Evolutionary conservation across 1,140 invertebrate genomes (phyloP), one percentile per base, ranked within the genome.

Genomic region (Drosophila seguyi): DNA sequence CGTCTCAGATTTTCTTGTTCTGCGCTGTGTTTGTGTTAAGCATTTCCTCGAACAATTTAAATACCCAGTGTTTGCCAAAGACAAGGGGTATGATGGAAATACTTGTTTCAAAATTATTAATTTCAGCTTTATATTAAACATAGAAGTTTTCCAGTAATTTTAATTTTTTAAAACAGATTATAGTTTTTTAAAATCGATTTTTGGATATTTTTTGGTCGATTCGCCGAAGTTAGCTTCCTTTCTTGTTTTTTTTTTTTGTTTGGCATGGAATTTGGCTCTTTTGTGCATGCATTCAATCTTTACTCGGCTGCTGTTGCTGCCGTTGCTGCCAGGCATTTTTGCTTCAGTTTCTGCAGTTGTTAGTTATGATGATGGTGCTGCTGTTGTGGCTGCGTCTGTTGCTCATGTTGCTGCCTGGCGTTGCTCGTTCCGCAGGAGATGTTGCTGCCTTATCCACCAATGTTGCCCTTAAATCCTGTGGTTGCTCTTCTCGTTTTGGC

Each of bases 201-300:
- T 10, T 3, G 13, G 31, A 20, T 36, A 53, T 36, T 53, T 36
- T 8, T 2, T 10, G 18, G 50, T 53, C 18, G 31, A 53, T 4
- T 34, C 3, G 18, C 18, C 22, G 34, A 14, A 7, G 10, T 31
- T 2, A n/a, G 18, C 6, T 10, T 8, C 36, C 50, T 22, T 36
- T 53, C 14, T 36, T 53, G 16, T 68, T 77, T 39, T 58, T 74
- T 38, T 61, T 60, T 52, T 45, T 50, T 66, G 18, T 38, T 44
- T 14, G 18, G 62, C 25, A 29, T 42, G 63, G 76, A 71, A 83
- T 79, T 80, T 72, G 67, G 52, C 59, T 87, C 68, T 74, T 87
- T 80, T 80, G 72, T 87, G 65, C 59, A 48, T 87, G 71, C 68
- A 83, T 87, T 85, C 67, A 80, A 72, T 84, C 72, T 73, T 60